Conservation (phyloP, 2,797 vertebrate species). For the Prunella strophiata region DNA sequence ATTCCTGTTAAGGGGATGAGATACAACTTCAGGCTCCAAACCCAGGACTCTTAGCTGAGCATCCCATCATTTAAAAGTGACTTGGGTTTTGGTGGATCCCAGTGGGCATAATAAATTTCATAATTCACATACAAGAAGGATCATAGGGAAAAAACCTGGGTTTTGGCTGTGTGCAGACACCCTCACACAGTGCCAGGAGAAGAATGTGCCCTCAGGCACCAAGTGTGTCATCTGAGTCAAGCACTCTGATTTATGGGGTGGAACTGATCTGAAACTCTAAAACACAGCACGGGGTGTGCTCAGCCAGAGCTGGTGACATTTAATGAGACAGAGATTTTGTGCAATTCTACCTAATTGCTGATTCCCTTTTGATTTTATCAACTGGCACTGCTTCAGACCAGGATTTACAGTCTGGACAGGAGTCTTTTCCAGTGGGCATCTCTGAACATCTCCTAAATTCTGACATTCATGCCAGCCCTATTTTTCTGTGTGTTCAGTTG, state of each 20-base stretch:
- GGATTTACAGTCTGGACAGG: background rate
- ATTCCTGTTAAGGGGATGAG: background rate
- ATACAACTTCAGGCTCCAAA: background rate
- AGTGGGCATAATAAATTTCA: background rate
- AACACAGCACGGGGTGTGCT: accelerated
- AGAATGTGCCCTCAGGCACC: background rate
- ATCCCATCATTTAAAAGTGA: no score
- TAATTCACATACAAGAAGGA: background rate
- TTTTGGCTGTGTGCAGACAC: background rate
- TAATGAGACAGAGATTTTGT: background rate
- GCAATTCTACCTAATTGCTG: background rate
- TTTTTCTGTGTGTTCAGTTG: background rate
- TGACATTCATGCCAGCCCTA: background rate
- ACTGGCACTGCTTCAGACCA: background rate
- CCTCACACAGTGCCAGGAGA: background rate
- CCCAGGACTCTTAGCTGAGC: accelerated
- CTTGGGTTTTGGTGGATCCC: background rate
- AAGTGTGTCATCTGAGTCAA: background rate
- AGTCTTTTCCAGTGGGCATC: background rate
- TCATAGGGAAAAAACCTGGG: accelerated
- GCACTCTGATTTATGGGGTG: background rate
- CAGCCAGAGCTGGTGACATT: background rate
- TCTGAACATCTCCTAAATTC: background rate
- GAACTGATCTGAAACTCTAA: background rate
- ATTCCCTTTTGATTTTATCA: background rate